phyloP scores from a whole-genome alignment of 2,888 invertebrate species.

The Machimus atricapillus region DNA sequence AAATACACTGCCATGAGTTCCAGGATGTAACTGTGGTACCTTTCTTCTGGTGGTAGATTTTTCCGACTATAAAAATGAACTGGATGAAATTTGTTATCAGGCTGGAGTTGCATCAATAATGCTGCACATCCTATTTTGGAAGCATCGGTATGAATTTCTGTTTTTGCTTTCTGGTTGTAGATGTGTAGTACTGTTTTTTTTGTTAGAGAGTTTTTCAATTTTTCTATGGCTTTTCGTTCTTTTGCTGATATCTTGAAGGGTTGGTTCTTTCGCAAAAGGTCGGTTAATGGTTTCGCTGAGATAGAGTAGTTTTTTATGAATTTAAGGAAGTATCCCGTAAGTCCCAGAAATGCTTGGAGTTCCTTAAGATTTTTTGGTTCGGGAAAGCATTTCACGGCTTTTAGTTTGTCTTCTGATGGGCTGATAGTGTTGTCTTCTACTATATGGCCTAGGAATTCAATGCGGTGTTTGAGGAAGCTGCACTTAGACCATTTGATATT shows the following conservation, averaged over 20 bases:
- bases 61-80: constrained; percentile 51
- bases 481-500: background rate
- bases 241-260: background rate
- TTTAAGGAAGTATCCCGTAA: background rate
- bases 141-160: constrained; percentile 53
- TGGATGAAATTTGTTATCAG: constrained; percentile 48
- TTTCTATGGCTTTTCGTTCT: background rate
- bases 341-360: background rate
- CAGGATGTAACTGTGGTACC: constrained; percentile 53
- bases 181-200: constrained; percentile 50
- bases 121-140: constrained; percentile 51
- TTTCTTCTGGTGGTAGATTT: constrained; percentile 49
- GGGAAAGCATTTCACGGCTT: background rate
- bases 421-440: background rate
- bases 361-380: background rate
- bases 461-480: background rate
- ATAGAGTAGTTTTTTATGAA: background rate
- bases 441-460: background rate
- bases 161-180: constrained; percentile 49
- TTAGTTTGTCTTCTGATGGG: background rate
- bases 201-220: background rate
- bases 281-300: background rate
- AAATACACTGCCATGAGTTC: constrained; percentile 53
- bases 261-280: background rate
- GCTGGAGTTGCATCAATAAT: constrained; percentile 48